Base-by-base conservation (phyloP, 2,797 vertebrate genomes). In the Natrix natrix region DNA sequence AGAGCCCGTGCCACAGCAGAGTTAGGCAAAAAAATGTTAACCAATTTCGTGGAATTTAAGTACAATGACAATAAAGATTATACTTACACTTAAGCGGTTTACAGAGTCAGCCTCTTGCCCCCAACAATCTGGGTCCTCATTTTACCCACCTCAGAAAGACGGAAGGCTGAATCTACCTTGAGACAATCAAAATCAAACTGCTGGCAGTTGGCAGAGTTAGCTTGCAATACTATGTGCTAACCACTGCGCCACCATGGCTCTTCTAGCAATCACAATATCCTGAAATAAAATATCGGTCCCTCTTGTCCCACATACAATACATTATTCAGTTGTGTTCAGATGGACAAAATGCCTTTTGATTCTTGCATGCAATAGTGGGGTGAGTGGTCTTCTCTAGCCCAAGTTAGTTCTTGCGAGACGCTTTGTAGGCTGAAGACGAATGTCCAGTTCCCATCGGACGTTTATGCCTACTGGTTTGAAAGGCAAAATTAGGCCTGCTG, bases 271-370 rank as follows among this genome's bases (percentile, higher is more conserved):
- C 93, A 61, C 32, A 55, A 7, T 74, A 43, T 63, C 10, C 0
- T 32, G 0, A 89, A 91, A 88, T 52, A 22, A 78, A 48, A 87
- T 63, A 43, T 83, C 88, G 90, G 37, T 26, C 56, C 26, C 54
- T 61, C 48, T 0, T 86, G 54, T 56, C 17, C 52, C 14, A 5
- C 24, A 56, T 57, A 56, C 4, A 86, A 48, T 86, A 86, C 22
- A 0, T 92, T 69, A 56, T 92, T 89, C 89, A n/a, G 66, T 59
- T 95, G 91, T 90, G 92, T 88, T 63, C 91, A n/a, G 7, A 91
- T 92, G 10, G 0, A 92, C 95, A 91, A 89, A 63, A 63, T 83
- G 22, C 0, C 0, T 6, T 78, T 11, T 8, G 61, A 24, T 61
- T 83, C 69, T 10, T 57, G 32, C 20, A 3, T 48, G 28, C 3